Evolutionary conservation across 2,113 vertebrate genomes (phyloP), one percentile per base, ranked within the genome.

Genomic region (Natator depressus): DNA sequence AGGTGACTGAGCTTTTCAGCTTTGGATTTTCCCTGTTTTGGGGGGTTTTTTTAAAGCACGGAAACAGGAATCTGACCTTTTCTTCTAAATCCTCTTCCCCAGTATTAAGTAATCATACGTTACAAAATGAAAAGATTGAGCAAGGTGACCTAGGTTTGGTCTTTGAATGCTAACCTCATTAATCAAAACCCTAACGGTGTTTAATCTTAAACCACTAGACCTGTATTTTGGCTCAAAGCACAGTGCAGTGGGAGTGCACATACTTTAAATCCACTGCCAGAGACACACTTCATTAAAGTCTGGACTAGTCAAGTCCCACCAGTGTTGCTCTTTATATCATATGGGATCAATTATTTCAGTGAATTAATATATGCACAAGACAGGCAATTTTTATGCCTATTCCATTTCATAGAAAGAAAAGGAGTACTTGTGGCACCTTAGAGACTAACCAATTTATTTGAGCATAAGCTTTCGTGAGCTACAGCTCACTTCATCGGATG

Each of bases 291-390:
- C 59, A 86, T 95, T 91, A 89, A 72, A 84, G 19, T 81, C 92
- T 94, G 82, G 84, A 91, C 79, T 72, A 85, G 87, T 91, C 89
- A 72, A 91, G 82, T 93, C 69, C 85, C 55, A 92, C 50, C 31
- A 25, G 25, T 75, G 10, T 79, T 95, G 47, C 84, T 87, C 5
- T 85, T 50, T 96, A 96, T 92, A 95, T 81, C 53, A 88, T 92
- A 50, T 59, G 59, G 65, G 84, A 90, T 96, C 95, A 82, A 75
- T 95, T 95, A 93, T 90, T 97, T 95, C 85, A 90, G 24, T 84
- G 53, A 94, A 94, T 53, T 78, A 88, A 90, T 59, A 69, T 86
- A 82, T 81, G 22, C 24, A 79, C 6, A 46, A 59, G 81, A 79
- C 16, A 75, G 11, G 25, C 29, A 27, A 27, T 95, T 92, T 42